A percentile compares a stretch with the other conserved stretches of the same genome.
Conservation (phyloP, 2,888 invertebrate species). For the Netelia inedita region DNA sequence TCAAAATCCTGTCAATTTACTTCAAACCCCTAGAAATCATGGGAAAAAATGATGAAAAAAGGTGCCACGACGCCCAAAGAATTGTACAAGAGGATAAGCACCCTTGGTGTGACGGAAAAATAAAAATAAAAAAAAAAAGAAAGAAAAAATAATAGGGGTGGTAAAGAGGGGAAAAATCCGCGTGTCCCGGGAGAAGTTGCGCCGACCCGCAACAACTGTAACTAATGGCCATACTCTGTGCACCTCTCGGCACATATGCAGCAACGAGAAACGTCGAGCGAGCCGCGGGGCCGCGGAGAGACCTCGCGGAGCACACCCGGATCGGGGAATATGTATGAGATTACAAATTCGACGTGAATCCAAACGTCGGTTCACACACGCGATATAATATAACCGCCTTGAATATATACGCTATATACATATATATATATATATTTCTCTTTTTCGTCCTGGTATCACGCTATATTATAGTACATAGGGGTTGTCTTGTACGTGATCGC, state of each 20-base stretch:
- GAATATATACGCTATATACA: constrained; percentile 18
- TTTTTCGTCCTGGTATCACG: background rate
- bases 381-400: constrained; percentile 65
- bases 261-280: constrained; percentile 27
- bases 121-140: constrained; percentile 1
- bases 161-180: constrained; percentile 33
- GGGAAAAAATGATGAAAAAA: constrained; percentile 21
- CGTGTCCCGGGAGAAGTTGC: constrained; percentile 64
- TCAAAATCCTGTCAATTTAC: constrained; percentile 44
- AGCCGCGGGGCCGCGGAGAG: constrained; percentile 16
- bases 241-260: constrained; percentile 60
- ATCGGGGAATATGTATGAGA: constrained; percentile 67
- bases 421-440: background rate
- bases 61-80: background rate
- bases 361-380: constrained; percentile 67
- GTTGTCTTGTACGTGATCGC: background rate
- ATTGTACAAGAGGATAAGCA: constrained; percentile 53
- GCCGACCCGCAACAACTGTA: constrained; percentile 68
- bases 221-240: constrained; percentile 67
- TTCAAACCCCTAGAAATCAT: background rate
- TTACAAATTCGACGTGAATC: constrained; percentile 69
- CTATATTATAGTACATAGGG: constrained; percentile 2
- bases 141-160: background rate
- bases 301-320: constrained; percentile 40
- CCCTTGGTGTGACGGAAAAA: constrained; percentile 38